Conservation (phyloP, 2,888 invertebrate species). For the Melanostoma mellinum region DNA sequence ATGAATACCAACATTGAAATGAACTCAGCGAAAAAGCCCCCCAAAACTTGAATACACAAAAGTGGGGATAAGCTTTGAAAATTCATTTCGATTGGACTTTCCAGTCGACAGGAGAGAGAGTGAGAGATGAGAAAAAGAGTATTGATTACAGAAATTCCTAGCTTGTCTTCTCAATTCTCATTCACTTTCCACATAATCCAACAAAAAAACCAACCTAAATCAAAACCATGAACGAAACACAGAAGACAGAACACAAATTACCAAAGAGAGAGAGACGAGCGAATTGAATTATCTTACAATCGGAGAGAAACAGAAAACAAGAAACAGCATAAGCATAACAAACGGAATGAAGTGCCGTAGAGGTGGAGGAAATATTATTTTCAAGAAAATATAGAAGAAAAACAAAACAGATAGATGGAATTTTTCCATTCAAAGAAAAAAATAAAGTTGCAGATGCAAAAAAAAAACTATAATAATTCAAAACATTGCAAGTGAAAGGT, state of each 20-base stretch:
- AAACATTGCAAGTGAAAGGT: conserved; percentile 70
- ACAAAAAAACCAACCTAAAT: too few relatives aligned
- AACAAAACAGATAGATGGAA: conserved; percentile 72
- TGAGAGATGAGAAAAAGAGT: conserved; percentile 11
- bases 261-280: not conserved
- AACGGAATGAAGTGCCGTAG: conserved; percentile 30
- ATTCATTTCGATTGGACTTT: conserved; percentile 44
- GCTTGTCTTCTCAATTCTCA: too few relatives aligned
- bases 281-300: conserved; percentile 2
- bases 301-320: not conserved
- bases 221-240: too few relatives aligned
- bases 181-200: too few relatives aligned
- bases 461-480: conserved; percentile 28
- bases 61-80: conserved; percentile 3
- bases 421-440: conserved; percentile 46
- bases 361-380: conserved; percentile 30
- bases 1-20: conserved; percentile 29
- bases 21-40: conserved; percentile 58
- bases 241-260: not conserved
- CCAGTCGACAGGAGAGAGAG: conserved; percentile 7
- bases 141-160: conserved; percentile 22
- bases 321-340: conserved; percentile 20
- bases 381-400: conserved; percentile 65
- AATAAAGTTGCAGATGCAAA: conserved; percentile 1
- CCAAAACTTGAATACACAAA: conserved; percentile 4